A percentile compares a stretch with the other conserved stretches of the same genome.
phyloP scores from a whole-genome alignment of 1,140 invertebrate species.

The Idris sp. region DNA sequence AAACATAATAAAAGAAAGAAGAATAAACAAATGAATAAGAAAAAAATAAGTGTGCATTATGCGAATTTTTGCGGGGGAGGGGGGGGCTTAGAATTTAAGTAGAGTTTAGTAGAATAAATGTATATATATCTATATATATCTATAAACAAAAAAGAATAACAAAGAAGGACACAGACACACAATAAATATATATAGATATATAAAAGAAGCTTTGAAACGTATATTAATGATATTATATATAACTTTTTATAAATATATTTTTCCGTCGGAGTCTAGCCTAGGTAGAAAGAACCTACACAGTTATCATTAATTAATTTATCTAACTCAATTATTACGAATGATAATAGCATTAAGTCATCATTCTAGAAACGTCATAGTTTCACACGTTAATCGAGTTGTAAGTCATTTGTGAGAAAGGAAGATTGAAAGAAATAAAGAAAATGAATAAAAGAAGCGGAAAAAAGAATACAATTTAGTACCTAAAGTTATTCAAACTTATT shows the following conservation, averaged over 20 bases:
- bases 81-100: constrained; percentile 70
- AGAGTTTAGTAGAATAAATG: constrained; percentile 70
- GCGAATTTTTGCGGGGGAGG: constrained; percentile 64
- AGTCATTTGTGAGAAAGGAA: constrained; percentile 42
- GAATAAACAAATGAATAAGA: not conserved
- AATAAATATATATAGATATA: constrained; percentile 60
- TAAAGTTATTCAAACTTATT: constrained; percentile 71
- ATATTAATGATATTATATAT: constrained; percentile 75
- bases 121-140: constrained; percentile 64
- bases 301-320: constrained; percentile 77
- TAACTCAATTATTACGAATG: constrained; percentile 74
- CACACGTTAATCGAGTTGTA: constrained; percentile 67
- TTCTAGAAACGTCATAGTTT: constrained; percentile 72
- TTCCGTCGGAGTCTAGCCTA: constrained; percentile 78
- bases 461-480: constrained; percentile 71
- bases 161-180: too few species aligned
- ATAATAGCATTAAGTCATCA: constrained; percentile 74
- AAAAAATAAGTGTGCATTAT: constrained; percentile 24
- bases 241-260: constrained; percentile 80
- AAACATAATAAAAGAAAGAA: not conserved
- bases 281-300: constrained; percentile 75
- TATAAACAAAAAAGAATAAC: constrained; percentile 45
- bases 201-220: constrained; percentile 74
- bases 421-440: too few species aligned
- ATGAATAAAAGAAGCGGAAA: too few species aligned